A percentile compares a stretch with the other conserved stretches of the same genome.
These are phyloP conservation scores for Uloborus diversus DNA, from an alignment of 1,140 invertebrate species.

Conservation along the genomic window DNA sequence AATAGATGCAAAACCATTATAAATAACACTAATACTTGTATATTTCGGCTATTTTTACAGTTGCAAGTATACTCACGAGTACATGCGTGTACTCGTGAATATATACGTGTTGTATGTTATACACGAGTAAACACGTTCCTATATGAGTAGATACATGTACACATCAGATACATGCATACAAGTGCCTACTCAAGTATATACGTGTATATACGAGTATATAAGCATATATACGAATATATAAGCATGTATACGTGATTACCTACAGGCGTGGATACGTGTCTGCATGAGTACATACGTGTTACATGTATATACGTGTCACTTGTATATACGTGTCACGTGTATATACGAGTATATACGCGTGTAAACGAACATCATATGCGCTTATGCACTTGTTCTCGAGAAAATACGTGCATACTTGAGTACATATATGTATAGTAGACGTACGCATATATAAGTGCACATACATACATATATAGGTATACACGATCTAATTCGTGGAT, in stretches of 20 bases:
- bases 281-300: not conserved
- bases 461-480: not conserved
- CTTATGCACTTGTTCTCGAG: too few species aligned
- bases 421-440: not conserved
- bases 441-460: not conserved
- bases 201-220: not conserved
- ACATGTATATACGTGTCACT: too few species aligned
- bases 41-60: too few species aligned
- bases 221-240: not conserved
- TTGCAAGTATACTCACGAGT: too few species aligned
- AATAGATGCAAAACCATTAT: too few species aligned
- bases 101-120: too few species aligned
- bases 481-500: too few species aligned
- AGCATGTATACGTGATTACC: not conserved
- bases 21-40: too few species aligned
- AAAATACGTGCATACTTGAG: not conserved
- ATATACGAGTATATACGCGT: too few species aligned
- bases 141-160: not conserved
- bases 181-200: not conserved
- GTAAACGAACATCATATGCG: too few species aligned
- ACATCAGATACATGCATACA: not conserved
- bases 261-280: not conserved
- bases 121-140: not conserved
- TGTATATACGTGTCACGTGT: too few species aligned
- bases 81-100: too few species aligned